These are phyloP conservation scores for Garrulus glandarius DNA, from an alignment of 2,797 vertebrate species.

Conservation along the genomic window DNA sequence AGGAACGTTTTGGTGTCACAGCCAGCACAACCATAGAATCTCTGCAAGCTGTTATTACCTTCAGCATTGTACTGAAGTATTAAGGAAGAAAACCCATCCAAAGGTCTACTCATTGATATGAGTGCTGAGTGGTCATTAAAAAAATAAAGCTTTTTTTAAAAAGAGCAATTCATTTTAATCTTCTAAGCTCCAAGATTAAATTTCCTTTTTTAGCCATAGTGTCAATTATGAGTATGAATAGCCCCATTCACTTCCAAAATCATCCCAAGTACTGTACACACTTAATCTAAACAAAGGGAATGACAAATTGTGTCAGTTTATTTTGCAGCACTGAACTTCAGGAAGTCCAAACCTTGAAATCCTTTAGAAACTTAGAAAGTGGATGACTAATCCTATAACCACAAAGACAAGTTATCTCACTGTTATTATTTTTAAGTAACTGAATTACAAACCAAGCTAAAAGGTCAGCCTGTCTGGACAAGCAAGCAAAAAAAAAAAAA, in stretches of 20 bases:
- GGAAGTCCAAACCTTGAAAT: conserved; percentile 21
- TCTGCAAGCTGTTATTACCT: not conserved
- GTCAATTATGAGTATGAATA: not conserved
- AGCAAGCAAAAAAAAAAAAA: not conserved
- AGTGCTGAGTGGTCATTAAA: not conserved
- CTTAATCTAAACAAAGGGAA: conserved; percentile 35
- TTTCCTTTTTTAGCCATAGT: not conserved
- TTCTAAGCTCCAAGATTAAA: not conserved
- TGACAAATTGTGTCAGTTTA: not conserved
- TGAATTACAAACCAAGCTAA: conserved; percentile 53
- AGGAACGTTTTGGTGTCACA: not conserved
- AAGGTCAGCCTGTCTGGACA: conserved; percentile 22
- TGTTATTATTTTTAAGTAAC: conserved; percentile 14
- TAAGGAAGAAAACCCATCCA: not conserved
- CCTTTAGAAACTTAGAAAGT: conserved; percentile 12
- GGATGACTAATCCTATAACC: conserved; percentile 38
- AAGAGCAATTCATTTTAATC: not conserved
- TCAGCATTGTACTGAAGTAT: not conserved
- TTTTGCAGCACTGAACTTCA: not conserved
- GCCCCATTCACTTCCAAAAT: not conserved
- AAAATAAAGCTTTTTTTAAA: not conserved
- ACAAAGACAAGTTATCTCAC: conserved; percentile 15
- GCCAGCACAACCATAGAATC: not conserved
- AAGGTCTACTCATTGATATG: not conserved
- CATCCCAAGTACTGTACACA: not conserved